Evolutionary conservation across 1,140 invertebrate species (phyloP).

Genomic region (Caerostris extrusa): DNA sequence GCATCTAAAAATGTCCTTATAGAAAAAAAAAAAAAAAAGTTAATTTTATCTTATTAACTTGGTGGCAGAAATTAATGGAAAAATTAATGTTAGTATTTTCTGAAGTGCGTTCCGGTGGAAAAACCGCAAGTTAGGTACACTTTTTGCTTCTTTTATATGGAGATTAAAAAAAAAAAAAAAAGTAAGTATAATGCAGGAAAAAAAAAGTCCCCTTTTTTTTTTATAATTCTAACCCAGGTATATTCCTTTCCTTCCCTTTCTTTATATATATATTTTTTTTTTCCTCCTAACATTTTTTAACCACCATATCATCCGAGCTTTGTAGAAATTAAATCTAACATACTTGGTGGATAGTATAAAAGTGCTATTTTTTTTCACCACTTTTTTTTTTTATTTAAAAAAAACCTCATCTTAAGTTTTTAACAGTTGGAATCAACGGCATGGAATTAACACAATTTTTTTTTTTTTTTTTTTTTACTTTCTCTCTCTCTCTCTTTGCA

Average conservation of each 20-base stretch:
- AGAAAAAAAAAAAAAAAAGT: conserved; percentile 57
- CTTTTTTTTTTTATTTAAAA: conserved; percentile 2
- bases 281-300: conserved; percentile 60
- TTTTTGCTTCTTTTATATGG: conserved; percentile 54
- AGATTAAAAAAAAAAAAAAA: conserved; percentile 54
- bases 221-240: conserved; percentile 63
- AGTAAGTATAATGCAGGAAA: background rate
- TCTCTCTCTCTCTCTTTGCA: too few relatives aligned
- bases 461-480: conserved; percentile 59
- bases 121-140: conserved; percentile 59
- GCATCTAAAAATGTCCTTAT: conserved; percentile 53
- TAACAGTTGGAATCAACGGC: conserved; percentile 76
- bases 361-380: conserved; percentile 14
- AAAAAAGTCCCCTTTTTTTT: conserved; percentile 55
- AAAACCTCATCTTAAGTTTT: conserved; percentile 70
- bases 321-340: conserved; percentile 77
- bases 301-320: conserved; percentile 75
- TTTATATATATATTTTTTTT: too few relatives aligned
- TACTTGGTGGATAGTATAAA: conserved; percentile 66
- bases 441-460: conserved; percentile 77
- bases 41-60: conserved; percentile 78
- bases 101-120: conserved; percentile 59
- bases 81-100: conserved; percentile 78
- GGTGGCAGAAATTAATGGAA: conserved; percentile 78
- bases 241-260: conserved; percentile 26